Evolutionary conservation across 2,113 vertebrate genomes (phyloP), one percentile per base, ranked within the genome.

Genomic region (Orthonyx spaldingii): DNA sequence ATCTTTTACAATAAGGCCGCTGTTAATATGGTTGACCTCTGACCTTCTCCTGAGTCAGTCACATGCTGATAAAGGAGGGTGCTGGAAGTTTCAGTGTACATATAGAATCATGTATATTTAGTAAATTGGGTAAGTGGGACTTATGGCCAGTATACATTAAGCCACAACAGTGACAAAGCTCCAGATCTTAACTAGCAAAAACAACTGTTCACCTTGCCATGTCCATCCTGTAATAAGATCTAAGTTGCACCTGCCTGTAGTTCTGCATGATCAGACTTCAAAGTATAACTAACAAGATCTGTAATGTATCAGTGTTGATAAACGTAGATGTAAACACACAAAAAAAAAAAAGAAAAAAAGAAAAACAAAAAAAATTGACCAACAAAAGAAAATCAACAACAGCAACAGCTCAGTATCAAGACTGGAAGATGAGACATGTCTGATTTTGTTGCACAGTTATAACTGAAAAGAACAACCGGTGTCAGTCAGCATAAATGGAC

Each of bases 81-180:
- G 30, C 60, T 35, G 55, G 85, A 90, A 92, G 94, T 68, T 53
- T 97, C 86, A 90, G 87, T 99, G 98, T 98, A 98, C 96, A 98
- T 98, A 98, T 96, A 97, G 98, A 98, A 98, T 98, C 97, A 94
- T 99, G 98, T 99, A 98, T 98, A 99, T 98, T 97, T 98, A 98
- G 97, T 97, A 97, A 98, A 97, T 95, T 96, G 96, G 97, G 91
- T 96, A 97, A 97, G 97, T 98, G 98, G 99, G 99, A 99, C 99
- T 98, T 98, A 98, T 52, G 99, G 99, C 98, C 99, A 99, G 99
- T 99, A 99, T 97, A 97, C 95, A 69, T 96, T 97, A 97, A 94
- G 81, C 97, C 97, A 96, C 84, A 96, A 94, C 77, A 95, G 89
- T 95, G 91, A 96, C 78, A 74, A 83, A 96, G 69, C 90, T 96